Percentiles rank a stretch among this genome's conserved stretches.
Evolutionary conservation across 2,888 invertebrate species (phyloP).

Genomic region (Leptinotarsa tumamoca): DNA sequence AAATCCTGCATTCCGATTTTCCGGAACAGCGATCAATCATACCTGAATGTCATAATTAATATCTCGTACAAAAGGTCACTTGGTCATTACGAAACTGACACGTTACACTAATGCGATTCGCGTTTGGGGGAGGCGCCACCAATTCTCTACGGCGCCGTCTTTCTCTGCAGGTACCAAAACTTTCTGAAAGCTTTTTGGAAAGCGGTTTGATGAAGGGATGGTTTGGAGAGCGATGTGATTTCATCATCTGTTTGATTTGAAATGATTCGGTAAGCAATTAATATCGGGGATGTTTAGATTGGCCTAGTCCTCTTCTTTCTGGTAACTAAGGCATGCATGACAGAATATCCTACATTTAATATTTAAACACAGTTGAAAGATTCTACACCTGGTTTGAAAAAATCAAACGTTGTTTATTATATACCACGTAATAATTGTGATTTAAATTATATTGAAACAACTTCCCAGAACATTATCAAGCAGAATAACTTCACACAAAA

Average conservation of each 20-base stretch:
- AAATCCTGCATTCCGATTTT: slow-evolving; percentile 15
- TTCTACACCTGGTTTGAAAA: no score
- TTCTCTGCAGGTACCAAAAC: background rate
- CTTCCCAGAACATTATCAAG: no score
- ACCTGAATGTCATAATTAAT: slow-evolving; percentile 27
- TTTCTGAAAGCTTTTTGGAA: slow-evolving; percentile 5
- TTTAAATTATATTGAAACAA: no score
- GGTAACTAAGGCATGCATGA: no score
- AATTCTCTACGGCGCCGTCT: slow-evolving; percentile 3
- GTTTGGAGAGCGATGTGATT: background rate
- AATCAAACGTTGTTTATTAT: no score
- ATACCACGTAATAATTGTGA: no score
- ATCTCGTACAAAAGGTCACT: slow-evolving; percentile 15
- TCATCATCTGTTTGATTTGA: background rate
- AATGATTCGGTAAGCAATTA: background rate
- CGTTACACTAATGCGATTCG: slow-evolving; percentile 20
- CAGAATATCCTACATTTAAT: no score
- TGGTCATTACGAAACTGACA: slow-evolving; percentile 19
- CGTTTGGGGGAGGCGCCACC: slow-evolving; percentile 9
- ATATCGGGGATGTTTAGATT: no score
- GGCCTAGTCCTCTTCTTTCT: no score
- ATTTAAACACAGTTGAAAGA: no score
- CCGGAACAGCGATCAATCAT: slow-evolving; percentile 22
- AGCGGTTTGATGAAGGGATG: background rate
- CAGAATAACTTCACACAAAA: no score